Evolutionary conservation across 2,113 vertebrate species (phyloP).

Genomic region (Marcusenius ussheri): DNA sequence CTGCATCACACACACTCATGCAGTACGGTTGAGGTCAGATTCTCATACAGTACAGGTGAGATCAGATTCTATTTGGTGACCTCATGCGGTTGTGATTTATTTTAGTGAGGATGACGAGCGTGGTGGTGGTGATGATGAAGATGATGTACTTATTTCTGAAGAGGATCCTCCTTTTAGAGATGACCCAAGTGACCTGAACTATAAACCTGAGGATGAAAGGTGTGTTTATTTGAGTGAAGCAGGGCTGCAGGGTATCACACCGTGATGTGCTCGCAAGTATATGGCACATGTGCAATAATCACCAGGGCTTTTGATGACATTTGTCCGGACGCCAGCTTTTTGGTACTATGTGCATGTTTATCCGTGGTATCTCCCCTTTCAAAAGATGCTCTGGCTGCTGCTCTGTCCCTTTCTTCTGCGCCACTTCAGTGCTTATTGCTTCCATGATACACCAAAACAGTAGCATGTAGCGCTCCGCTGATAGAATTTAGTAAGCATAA

Average conservation of each 20-base stretch:
- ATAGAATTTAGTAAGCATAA: background rate
- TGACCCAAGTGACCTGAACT: constrained; percentile 7
- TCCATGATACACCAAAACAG: background rate
- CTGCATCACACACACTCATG: background rate
- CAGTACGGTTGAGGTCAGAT: background rate
- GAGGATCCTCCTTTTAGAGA: constrained; percentile 24
- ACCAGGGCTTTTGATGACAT: background rate
- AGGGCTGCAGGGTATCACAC: background rate
- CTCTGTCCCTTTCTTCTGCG: background rate
- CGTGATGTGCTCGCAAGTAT: background rate
- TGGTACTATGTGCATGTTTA: background rate
- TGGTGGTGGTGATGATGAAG: constrained; percentile 35
- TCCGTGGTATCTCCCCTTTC: background rate
- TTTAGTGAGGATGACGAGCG: constrained; percentile 2
- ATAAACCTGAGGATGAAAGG: constrained; percentile 3
- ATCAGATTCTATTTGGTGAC: background rate
- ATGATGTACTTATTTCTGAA: constrained; percentile 69
- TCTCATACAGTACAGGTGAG: background rate
- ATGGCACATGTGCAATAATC: no score
- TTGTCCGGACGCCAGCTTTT: background rate
- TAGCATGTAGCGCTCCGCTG: background rate
- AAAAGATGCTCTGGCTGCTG: background rate
- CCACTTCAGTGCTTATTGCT: background rate
- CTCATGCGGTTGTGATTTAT: background rate
- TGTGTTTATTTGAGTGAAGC: background rate